These are phyloP conservation scores for Herminia tarsipennalis DNA, from an alignment of 2,888 invertebrate genomes.

Conservation along the genomic window DNA sequence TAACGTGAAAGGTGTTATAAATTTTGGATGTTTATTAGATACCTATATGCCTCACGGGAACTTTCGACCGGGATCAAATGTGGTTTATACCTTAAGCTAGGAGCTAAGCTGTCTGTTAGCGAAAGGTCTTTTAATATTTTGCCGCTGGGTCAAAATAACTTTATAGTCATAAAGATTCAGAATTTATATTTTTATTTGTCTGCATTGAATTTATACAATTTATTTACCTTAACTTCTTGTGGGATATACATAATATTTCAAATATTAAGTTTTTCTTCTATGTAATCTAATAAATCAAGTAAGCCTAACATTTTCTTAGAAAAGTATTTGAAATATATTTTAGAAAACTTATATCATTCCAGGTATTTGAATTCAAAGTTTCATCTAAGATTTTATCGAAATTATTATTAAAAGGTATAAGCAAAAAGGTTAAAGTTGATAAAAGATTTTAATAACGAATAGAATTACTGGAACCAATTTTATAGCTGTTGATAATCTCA, in stretches of 20 bases:
- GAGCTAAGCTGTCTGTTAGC: slow-evolving; percentile 29
- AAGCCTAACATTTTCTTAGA: slow-evolving; percentile 21
- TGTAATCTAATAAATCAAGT: slow-evolving; percentile 15
- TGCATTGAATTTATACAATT: too few species aligned
- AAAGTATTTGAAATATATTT: slow-evolving; percentile 25
- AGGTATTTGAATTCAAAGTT: slow-evolving; percentile 19
- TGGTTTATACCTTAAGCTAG: slow-evolving; percentile 38
- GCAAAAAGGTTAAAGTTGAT: background rate
- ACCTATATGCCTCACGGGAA: slow-evolving; percentile 34
- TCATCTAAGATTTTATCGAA: slow-evolving; percentile 9
- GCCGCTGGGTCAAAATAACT: too few species aligned
- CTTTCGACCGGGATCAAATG: slow-evolving; percentile 30
- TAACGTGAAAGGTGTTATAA: slow-evolving; percentile 30
- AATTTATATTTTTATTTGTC: too few species aligned
- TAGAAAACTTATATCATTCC: slow-evolving; percentile 32
- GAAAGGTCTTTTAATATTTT: slow-evolving; percentile 19
- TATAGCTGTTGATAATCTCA: too few species aligned
- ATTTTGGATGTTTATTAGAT: slow-evolving; percentile 41
- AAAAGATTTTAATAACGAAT: background rate
- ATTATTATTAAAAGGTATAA: slow-evolving; percentile 2
- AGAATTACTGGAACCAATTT: too few species aligned
- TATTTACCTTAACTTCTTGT: too few species aligned
- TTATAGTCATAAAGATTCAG: too few species aligned
- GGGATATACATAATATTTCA: too few species aligned
- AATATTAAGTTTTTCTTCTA: too few species aligned